These are phyloP conservation scores for Actinemys pallida DNA, from an alignment of 2,113 vertebrate species.

Conservation along the genomic window DNA sequence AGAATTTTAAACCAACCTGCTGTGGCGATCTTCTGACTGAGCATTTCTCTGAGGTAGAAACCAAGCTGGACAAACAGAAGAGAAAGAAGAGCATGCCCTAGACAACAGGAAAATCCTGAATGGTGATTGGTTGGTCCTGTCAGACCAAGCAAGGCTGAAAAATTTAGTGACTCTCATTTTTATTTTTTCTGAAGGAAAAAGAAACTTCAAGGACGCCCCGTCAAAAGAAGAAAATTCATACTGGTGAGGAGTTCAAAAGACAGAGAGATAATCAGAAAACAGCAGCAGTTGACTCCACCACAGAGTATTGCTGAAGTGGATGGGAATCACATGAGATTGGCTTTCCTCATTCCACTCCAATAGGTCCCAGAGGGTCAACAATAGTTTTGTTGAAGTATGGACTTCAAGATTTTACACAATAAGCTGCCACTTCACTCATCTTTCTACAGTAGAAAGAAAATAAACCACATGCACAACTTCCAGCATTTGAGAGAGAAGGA, in stretches of 20 bases:
- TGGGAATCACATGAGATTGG: slow-evolving; percentile 19
- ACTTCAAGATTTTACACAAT: not conserved
- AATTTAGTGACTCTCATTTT: not conserved
- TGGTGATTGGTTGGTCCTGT: not conserved
- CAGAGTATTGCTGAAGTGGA: slow-evolving; percentile 19
- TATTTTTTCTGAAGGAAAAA: not conserved
- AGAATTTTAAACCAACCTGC: slow-evolving; percentile 52
- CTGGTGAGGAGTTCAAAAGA: slow-evolving; percentile 4
- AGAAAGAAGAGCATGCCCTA: not conserved
- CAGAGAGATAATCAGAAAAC: slow-evolving; percentile 18
- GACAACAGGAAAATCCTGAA: not conserved
- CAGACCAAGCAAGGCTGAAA: not conserved
- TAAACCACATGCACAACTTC: not conserved
- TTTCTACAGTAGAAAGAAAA: not conserved
- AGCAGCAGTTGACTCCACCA: not conserved
- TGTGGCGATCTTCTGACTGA: slow-evolving; percentile 6
- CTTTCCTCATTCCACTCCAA: slow-evolving; percentile 34
- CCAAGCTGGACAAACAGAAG: slow-evolving; percentile 6
- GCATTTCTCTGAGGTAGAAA: slow-evolving; percentile 22
- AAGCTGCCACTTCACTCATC: not conserved
- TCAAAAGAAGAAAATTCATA: not conserved
- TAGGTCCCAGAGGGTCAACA: not conserved
- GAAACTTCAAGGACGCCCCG: not conserved
- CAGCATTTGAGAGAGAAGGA: not conserved
- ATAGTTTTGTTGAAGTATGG: slow-evolving; percentile 41